phyloP scores from a whole-genome alignment of 2,113 vertebrate genomes.

The Brachyhypopomus gauderio region DNA sequence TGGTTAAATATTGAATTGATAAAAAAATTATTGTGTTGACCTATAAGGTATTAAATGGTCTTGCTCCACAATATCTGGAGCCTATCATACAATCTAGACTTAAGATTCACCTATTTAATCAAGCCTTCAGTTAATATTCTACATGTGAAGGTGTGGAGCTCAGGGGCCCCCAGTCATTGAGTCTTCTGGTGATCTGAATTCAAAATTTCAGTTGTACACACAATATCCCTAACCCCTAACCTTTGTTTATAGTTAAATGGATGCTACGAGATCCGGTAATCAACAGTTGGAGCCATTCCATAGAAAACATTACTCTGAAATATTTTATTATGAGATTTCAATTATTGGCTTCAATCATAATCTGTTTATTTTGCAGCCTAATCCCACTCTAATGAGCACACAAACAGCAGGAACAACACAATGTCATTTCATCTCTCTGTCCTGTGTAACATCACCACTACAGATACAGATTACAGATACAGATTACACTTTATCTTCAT shows the following conservation, averaged over 20 bases:
- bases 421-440: background rate
- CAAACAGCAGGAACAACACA: too few relatives aligned
- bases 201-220: slow-evolving; percentile 1
- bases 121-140: too few relatives aligned
- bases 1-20: too few relatives aligned
- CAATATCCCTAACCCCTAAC: too few relatives aligned
- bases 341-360: background rate
- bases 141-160: too few relatives aligned
- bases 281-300: background rate
- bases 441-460: background rate
- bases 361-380: background rate
- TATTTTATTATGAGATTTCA: background rate
- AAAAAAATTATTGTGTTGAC: too few relatives aligned
- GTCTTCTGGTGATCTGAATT: too few relatives aligned
- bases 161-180: too few relatives aligned
- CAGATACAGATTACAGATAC: slow-evolving; percentile 5
- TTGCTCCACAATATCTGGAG: too few relatives aligned
- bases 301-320: background rate
- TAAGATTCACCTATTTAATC: too few relatives aligned
- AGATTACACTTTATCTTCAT: background rate
- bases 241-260: background rate
- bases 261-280: background rate
- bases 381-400: background rate
- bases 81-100: too few relatives aligned
- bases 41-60: too few relatives aligned